Base-by-base conservation (phyloP, 2,113 vertebrate genomes). In the Equus przewalskii region DNA sequence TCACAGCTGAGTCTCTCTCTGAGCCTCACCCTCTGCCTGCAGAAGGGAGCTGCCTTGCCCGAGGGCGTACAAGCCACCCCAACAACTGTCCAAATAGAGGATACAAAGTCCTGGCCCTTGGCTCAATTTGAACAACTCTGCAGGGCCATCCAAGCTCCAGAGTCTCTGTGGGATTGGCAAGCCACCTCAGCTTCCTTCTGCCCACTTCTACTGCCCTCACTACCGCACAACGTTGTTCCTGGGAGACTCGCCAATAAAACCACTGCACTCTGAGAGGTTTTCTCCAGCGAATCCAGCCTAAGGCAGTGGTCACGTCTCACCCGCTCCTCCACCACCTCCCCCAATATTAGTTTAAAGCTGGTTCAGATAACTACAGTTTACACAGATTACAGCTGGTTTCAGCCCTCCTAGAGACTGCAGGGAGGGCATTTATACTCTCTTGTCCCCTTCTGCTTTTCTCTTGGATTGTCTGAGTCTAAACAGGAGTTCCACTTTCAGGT, bases 341-440 rank as follows among this genome's bases (percentile, higher is more conserved):
- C 22, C 33, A 78, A 24, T 67, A 18, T 51, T 69, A 9, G 30
- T 44, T 54, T 75, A 90, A 90, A 86, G n/a, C 3, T 30, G 49
- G 13, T 56, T 67, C 36, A 56, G 12, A 82, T 70, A 56, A 24
- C 75, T 75, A 46, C 58, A 75, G 19, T 30, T 49, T 62, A 49
- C 72, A 24, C 19, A 60, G 49, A 72, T n/a, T n/a, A 62, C 60
- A 51, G 60, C 19, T 60, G 15, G 12, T 0, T 64, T 21, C 73
- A 44, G 54, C 5, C 13, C 13, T 75, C n/a, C n/a, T 60, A 36
- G n/a, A 76, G 58, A 56, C 62, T 51, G 7, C 44, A 91, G 18
- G 2, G 18, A 46, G 22, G 49, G 6, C 8, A 3, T 64, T 18
- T 10, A 8, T 1, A 3, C 44, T 19, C 4, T 64, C 30, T 44